Evolutionary conservation across 2,888 invertebrate genomes (phyloP).

Genomic region (Dryadula phaetusa): DNA sequence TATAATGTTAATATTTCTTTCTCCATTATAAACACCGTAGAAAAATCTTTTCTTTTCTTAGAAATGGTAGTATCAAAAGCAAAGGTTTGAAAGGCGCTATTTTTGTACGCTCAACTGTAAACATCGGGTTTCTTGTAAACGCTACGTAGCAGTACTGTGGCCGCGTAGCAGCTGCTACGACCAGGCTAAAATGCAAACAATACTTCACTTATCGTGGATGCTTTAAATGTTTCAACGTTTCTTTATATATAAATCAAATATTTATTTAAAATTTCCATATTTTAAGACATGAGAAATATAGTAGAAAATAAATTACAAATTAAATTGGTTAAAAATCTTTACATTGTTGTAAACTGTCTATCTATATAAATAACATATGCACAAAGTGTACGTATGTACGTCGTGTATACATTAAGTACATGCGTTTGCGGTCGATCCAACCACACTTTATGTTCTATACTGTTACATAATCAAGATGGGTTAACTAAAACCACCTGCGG

Average conservation of each 20-base stretch:
- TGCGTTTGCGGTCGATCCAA: conserved; percentile 26
- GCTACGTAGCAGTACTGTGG: conserved; percentile 21
- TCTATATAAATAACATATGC: conserved; percentile 2
- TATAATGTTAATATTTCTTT: too few relatives aligned
- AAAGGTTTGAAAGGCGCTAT: conserved; percentile 33
- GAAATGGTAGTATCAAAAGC: conserved; percentile 28
- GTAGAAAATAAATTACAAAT: not conserved
- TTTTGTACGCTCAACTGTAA: conserved; percentile 30
- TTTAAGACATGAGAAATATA: not conserved
- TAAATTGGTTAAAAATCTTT: not conserved
- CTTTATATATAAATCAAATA: not conserved
- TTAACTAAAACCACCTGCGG: conserved; percentile 29
- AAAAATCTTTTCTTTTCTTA: conserved; percentile 16
- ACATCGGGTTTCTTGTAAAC: conserved; percentile 29
- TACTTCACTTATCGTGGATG: conserved; percentile 14
- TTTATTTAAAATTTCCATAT: not conserved
- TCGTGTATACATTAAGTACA: conserved; percentile 22
- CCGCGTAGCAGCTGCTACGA: conserved; percentile 35
- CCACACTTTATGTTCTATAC: conserved; percentile 24
- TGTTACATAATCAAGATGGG: conserved; percentile 26
- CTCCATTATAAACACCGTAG: conserved; percentile 3
- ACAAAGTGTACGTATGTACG: not conserved
- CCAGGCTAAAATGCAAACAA: conserved; percentile 14
- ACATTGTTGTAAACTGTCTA: too few relatives aligned
- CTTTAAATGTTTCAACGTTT: not conserved